These are phyloP conservation scores for Galeopterus variegatus DNA, from an alignment of 2,113 vertebrate species.

Conservation along the genomic window DNA sequence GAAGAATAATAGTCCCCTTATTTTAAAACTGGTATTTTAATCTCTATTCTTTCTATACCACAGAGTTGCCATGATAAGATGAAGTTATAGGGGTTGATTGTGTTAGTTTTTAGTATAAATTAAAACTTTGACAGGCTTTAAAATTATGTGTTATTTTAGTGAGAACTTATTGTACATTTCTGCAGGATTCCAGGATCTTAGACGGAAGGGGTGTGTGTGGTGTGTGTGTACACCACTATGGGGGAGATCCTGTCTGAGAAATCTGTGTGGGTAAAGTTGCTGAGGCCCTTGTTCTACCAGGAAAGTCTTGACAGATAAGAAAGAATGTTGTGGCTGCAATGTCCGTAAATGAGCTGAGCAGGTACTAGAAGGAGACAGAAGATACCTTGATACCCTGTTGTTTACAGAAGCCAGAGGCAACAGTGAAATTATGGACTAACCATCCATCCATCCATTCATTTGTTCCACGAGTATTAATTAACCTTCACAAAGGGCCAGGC, in stretches of 20 bases:
- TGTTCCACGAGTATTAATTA: neutral
- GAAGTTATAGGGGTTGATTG: neutral
- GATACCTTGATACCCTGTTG: neutral
- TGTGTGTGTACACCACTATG: accelerated
- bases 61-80: neutral
- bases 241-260: neutral
- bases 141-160: constrained; percentile 19
- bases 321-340: neutral
- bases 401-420: neutral
- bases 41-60: neutral
- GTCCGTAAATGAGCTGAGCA: neutral
- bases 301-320: neutral
- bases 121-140: neutral
- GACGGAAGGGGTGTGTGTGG: neutral
- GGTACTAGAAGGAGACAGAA: neutral
- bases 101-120: constrained; percentile 44
- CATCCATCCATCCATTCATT: neutral
- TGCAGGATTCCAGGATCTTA: neutral
- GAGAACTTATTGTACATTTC: neutral
- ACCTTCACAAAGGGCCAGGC: neutral
- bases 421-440: neutral
- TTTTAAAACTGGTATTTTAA: constrained; percentile 50
- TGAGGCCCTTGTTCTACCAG: neutral
- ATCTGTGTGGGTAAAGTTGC: neutral
- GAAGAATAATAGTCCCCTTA: neutral